Evolutionary conservation across 1,140 invertebrate species (phyloP).

Genomic region (Bombus confusus): DNA sequence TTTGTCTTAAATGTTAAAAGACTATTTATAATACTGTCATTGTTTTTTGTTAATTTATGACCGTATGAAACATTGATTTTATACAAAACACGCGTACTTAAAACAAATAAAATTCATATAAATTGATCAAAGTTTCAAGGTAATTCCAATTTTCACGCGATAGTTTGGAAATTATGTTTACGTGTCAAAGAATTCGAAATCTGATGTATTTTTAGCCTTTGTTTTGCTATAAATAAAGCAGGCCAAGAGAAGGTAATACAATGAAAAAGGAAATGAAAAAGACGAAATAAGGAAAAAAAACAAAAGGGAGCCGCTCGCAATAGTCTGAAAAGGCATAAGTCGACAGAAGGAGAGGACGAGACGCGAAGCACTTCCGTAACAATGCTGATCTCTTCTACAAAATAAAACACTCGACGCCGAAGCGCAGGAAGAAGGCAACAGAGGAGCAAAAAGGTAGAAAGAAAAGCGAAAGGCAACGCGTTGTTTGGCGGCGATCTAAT

Average conservation of each 20-base stretch:
- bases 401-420: slow-evolving; percentile 68
- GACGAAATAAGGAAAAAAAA: background rate
- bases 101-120: too few relatives aligned
- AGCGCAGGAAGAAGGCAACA: slow-evolving; percentile 11
- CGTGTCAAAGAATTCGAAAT: background rate
- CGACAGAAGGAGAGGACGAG: slow-evolving; percentile 32
- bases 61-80: too few relatives aligned
- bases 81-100: too few relatives aligned
- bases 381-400: slow-evolving; percentile 73
- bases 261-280: background rate
- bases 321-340: slow-evolving; percentile 1
- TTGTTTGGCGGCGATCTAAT: slow-evolving; percentile 72
- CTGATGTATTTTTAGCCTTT: background rate
- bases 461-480: slow-evolving; percentile 41
- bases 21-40: too few relatives aligned
- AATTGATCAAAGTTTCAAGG: too few relatives aligned
- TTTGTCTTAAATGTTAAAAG: background rate
- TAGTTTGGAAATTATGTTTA: too few relatives aligned
- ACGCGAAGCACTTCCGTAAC: slow-evolving; percentile 74
- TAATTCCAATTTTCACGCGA: too few relatives aligned
- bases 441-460: background rate
- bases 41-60: too few relatives aligned
- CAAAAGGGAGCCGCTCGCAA: background rate
- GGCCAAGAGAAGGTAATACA: background rate
- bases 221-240: background rate